Evolutionary conservation across 2,113 vertebrate genomes (phyloP), one percentile per base, ranked within the genome.

Genomic region (Cyanistes caeruleus): DNA sequence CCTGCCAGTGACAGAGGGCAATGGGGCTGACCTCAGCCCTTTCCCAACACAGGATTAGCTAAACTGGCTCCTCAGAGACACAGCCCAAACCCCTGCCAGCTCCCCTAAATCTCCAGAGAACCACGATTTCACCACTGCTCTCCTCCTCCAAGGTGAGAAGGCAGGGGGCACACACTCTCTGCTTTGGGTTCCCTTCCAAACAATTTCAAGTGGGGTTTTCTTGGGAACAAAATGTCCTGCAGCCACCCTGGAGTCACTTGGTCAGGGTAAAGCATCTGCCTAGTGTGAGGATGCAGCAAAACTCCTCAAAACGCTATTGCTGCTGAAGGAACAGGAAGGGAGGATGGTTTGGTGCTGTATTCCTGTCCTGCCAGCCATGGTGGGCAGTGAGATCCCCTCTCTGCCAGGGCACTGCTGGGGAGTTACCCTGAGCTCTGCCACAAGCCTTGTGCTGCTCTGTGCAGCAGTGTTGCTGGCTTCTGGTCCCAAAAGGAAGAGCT

Each of bases 21-120:
- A n/a, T 51, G 67, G 67, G 63, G 63, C 82, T 96, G 90, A 91
- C 63, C 84, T 83, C 89, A 67, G 78, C 74, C 72, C 63, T 95
- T 93, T 96, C 78, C 63, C 60, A 85, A 59, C 0, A 0, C 21
- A 17, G 16, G 20, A 49, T 88, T 92, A 70, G 79, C 87, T 87
- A 84, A 93, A 10, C 48, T 37, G 33, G 16, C 46, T 80, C 68
- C 73, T 89, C 24, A 72, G 87, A 72, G 87, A 44, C 0, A 3
- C 2, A 70, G 15, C 49, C 60, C 46, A 21, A 84, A 53, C 25
- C n/a, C 21, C 10, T 30, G 62, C 53, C 74, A 90, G 43, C 12
- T 80, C 39, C 85, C 39, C 31, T 27, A 13, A 44, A 53, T 51
- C 86, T 93, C 53, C 53, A 72, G 20, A 79, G 46, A 33, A 7